These are phyloP conservation scores for Psylliodes chrysocephalus DNA, from an alignment of 2,888 invertebrate genomes.

Conservation along the genomic window DNA sequence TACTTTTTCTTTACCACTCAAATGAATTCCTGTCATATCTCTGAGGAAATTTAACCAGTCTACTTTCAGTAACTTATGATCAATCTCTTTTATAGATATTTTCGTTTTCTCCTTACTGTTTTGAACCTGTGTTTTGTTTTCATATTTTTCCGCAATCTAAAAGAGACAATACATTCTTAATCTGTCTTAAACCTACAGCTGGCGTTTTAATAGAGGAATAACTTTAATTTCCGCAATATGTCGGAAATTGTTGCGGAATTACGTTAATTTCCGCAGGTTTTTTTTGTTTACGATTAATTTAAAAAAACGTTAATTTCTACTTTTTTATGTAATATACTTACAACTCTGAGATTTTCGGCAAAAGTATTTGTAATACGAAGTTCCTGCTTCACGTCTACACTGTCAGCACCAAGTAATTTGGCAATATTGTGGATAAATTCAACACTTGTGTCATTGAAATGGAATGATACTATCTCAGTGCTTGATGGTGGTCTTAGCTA, in stretches of 20 bases:
- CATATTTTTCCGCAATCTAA: conserved; percentile 29
- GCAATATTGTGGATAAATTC: conserved; percentile 51
- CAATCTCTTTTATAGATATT: conserved; percentile 44
- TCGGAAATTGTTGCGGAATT: too few relatives aligned
- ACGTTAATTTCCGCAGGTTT: too few relatives aligned
- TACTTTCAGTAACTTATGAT: conserved; percentile 44
- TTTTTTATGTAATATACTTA: too few relatives aligned
- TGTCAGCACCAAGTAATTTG: conserved; percentile 44
- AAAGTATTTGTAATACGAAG: conserved; percentile 49
- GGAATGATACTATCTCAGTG: conserved; percentile 27
- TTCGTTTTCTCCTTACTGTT: conserved; percentile 11
- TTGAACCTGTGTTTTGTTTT: conserved; percentile 26
- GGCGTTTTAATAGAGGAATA: too few relatives aligned
- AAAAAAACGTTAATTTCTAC: too few relatives aligned
- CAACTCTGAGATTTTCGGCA: conserved; percentile 46
- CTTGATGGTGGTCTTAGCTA: conserved; percentile 44
- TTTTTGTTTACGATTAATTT: too few relatives aligned
- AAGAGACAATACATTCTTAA: background rate
- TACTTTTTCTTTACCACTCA: conserved; percentile 47
- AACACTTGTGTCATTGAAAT: conserved; percentile 42
- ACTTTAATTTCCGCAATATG: too few relatives aligned
- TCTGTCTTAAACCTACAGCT: too few relatives aligned
- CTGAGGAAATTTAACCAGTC: conserved; percentile 53
- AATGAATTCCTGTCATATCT: conserved; percentile 46
- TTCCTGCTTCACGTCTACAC: conserved; percentile 40